phyloP scores from a whole-genome alignment of 2,113 vertebrate genomes.

The Orientallactaga bullata region DNA sequence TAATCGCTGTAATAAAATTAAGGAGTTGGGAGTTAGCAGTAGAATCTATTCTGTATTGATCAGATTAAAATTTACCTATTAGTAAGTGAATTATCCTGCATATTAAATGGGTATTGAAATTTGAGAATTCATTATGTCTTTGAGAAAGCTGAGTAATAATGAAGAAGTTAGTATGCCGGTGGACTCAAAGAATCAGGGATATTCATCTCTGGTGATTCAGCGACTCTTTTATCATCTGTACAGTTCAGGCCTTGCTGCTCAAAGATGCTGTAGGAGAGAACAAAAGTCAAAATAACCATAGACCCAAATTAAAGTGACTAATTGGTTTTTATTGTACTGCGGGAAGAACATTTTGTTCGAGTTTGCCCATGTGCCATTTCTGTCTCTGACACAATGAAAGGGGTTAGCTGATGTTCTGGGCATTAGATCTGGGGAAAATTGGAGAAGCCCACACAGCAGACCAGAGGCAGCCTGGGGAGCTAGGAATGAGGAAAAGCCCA shows the following conservation, averaged over 20 bases:
- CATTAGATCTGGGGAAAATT: not conserved
- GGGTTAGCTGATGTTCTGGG: conserved; percentile 20
- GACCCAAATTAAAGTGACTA: conserved; percentile 71
- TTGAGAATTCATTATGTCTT: conserved; percentile 46
- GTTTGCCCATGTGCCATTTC: conserved; percentile 57
- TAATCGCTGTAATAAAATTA: conserved; percentile 59
- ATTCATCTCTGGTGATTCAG: conserved; percentile 69
- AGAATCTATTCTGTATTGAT: conserved; percentile 54
- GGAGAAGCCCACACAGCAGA: not conserved
- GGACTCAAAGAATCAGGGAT: conserved; percentile 35
- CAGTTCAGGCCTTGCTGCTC: conserved; percentile 51
- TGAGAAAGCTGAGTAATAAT: conserved; percentile 68
- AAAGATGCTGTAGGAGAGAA: conserved; percentile 67
- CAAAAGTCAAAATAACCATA: conserved; percentile 66
- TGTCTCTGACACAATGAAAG: conserved; percentile 50
- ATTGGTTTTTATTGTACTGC: conserved; percentile 66
- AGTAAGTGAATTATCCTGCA: conserved; percentile 32
- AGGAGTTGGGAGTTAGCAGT: not conserved
- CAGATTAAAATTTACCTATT: conserved; percentile 66
- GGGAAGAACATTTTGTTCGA: conserved; percentile 47
- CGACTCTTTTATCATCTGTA: conserved; percentile 60
- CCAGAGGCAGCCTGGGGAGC: not conserved
- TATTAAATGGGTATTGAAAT: conserved; percentile 53
- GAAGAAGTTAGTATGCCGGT: conserved; percentile 59
- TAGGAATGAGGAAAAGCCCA: not conserved